Evolutionary conservation across 2,888 invertebrate genomes (phyloP), one percentile per base, ranked within the genome.

Genomic region (Sphaerophoria rueppellii): DNA sequence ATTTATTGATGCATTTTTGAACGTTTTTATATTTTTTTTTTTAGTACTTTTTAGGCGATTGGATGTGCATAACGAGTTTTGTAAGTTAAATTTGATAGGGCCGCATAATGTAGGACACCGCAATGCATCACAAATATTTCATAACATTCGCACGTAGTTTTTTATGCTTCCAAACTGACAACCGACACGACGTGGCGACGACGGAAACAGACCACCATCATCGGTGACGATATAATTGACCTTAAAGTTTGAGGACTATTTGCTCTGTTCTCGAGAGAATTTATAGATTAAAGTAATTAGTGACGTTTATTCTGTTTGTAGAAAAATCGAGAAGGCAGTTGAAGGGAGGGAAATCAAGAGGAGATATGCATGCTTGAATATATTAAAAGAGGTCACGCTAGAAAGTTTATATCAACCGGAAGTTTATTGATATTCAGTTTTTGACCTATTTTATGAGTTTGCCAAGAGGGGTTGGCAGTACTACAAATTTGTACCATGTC

Each of bases 41-140:
- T 11, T 12, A 9, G 14, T 35, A 24, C 24, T 58, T 58, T 52
- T 60, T n/a, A 55, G 61, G 46, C 16, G 34, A 43, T 57, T 72
- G n/a, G 65, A 63, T 63, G 24, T 24, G 69, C 73, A 48, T 50
- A 70, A 63, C 74, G 74, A 60, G 69, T 71, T 79, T 74, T 55
- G 69, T 70, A 71, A 78, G 69, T 67, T 57, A 43, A 32, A 40
- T 79, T 65, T 72, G 73, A 82, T 58, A 24, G 24, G 24, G 67
- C 35, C 32, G 73, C 60, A 54, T 67, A 48, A 79, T 71, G 57
- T 75, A 67, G 82, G 79, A 67, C 82, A 75, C 74, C 79, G 79
- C 82, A 83, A 79, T 79, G 82, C 82, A 83, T 79, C 70, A 60
- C 4, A 76, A 75, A 67, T 75, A 55, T 79, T 83, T 79, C 79